Evolutionary conservation across 2,888 invertebrate genomes (phyloP), one percentile per base, ranked within the genome.

Genomic region (Cylloceria caligata): DNA sequence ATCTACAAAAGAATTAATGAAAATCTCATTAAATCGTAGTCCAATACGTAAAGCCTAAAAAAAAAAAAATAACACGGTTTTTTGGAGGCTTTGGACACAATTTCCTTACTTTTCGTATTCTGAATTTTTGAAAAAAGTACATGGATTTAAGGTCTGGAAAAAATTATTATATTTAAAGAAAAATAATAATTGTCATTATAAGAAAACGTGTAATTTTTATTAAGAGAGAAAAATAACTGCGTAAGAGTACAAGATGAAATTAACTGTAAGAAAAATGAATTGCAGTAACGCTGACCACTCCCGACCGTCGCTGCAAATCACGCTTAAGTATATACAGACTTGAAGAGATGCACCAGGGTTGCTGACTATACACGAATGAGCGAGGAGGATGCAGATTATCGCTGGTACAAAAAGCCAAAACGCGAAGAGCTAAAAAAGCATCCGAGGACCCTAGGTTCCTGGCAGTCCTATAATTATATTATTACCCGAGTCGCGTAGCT

Each of bases 401-500:
- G 65, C 67, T 71, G 42, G 34, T 36, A 65, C 79, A 79, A 71
- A 49, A 79, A 79, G 67, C 60, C 55, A 60, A 74, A 75, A 79
- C 71, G 62, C 67, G 47, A 77, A 24, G 64, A 19, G 24, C 65
- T 19, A 45, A 68, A 67, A 42, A 30, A 65, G 30, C n/a, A 4
- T 13, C 11, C 65, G 55, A 30, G 49, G 65, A 74, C 68, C 42
- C 62, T 57, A 45, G 62, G 68, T 39, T 42, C 42, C 65, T 57
- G 9, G 84, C 87, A 87, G 87, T 89, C 87, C 89, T 90, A 89
- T 91, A 91, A 91, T 91, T 91, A 91, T 91, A 91, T 91, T 90
- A 91, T 91, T 91, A 91, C 88, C 87, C 86, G 57, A 79, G 79
- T 88, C 88, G 88, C 84, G 89, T 87, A 87, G 88, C 88, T 90